Base-by-base conservation (phyloP, 2,888 invertebrate genomes). In the Axea sp. region DNA sequence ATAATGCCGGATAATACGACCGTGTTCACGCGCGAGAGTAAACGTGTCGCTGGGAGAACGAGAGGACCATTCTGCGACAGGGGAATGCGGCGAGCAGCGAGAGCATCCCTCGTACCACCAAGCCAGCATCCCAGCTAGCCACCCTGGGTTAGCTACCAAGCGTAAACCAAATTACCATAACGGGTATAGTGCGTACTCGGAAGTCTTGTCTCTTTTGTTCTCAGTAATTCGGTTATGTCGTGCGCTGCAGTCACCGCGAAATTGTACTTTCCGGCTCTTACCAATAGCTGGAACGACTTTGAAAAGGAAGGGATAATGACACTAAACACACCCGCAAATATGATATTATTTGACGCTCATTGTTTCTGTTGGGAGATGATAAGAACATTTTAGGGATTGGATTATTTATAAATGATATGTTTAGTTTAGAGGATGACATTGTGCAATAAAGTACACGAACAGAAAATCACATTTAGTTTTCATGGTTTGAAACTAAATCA, bases 111-210 rank as follows among this genome's bases (percentile, higher is more conserved):
- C 35, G 37, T 33, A 37, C 24, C 55, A 55, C 43, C 43, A 17
- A 49, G 33, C 33, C 31, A 62, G 51, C 68, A 12, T 5, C 39
- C 53, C 7, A 49, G 31, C 31, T 22, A 41, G 43, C 45, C 59
- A 24, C 26, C 39, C 39, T 11, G 26, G n/a, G n/a, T n/a, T 37
- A 22, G 49, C 39, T 62, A 24, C 62, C 30, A 76, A 78, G 79
- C 75, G 76, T 65, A 78, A 83, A 82, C 77, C 75, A 74, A 80
- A 80, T 81, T 80, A 80, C 81, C 81, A 81, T 79, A 81, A 82
- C 80, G 77, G 76, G 67, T 45, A 73, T 41, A 41, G 64, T 62
- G 73, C 60, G 60, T 53, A 59, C 55, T 55, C 65, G 45, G 37
- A 62, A 59, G 60, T 67, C 60, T 37, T 53, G 62, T 75, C 78